phyloP scores from a whole-genome alignment of 2,113 vertebrate species.

The Vimba vimba region DNA sequence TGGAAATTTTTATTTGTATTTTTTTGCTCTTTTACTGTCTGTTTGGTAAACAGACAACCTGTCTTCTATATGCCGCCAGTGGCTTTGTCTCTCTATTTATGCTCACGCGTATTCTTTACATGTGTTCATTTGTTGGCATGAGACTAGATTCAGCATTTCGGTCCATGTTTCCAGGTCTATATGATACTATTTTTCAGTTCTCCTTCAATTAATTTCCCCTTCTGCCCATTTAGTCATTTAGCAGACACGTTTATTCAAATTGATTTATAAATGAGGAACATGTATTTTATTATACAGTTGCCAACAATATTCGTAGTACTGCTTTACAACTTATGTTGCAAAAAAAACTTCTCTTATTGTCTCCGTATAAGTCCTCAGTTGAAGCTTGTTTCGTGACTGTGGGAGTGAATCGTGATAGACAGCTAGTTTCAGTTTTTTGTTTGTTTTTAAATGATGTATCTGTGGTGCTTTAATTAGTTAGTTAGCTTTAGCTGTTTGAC shows the following conservation, averaged over 20 bases:
- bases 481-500: not conserved
- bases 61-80: not conserved
- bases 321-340: not conserved
- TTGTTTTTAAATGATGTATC: not conserved
- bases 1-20: not conserved
- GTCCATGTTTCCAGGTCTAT: not conserved
- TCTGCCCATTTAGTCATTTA: not conserved
- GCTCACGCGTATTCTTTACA: not conserved
- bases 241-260: not conserved
- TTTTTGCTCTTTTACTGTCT: not conserved
- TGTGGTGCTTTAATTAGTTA: not conserved
- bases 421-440: not conserved
- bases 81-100: not conserved
- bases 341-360: not conserved
- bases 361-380: not conserved
- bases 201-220: not conserved
- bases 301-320: not conserved
- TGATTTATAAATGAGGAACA: not conserved
- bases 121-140: not conserved
- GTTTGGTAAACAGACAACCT: conserved; percentile 2
- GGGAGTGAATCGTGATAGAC: not conserved
- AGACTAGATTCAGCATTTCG: not conserved
- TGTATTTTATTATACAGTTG: not conserved
- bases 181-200: not conserved
- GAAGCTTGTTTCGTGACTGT: not conserved